A percentile compares a stretch with the other conserved stretches of the same genome.
phyloP scores from a whole-genome alignment of 2,888 invertebrate species.

The Conistra vaccinii region DNA sequence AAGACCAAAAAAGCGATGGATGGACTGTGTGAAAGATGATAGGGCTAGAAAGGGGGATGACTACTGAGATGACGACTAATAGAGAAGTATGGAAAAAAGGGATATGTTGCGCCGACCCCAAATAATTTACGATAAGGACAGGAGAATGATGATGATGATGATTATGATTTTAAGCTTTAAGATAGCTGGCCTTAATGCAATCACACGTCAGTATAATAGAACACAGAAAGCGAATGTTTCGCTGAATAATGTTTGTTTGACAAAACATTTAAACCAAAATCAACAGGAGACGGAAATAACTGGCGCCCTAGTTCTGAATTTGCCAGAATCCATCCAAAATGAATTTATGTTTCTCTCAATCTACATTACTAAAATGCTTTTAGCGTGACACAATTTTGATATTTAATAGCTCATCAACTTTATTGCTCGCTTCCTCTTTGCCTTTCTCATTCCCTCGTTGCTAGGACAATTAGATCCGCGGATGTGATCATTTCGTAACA shows the following conservation, averaged over 20 bases:
- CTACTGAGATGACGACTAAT: no score
- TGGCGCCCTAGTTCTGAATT: constrained; percentile 27
- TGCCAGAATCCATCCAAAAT: constrained; percentile 41
- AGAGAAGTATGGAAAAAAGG: no score
- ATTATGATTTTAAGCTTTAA: background rate
- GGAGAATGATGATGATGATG: no score
- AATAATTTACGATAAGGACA: no score
- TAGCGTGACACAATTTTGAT: constrained; percentile 54
- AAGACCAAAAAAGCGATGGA: no score
- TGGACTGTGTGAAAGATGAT: no score
- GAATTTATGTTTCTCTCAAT: constrained; percentile 52
- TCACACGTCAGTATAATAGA: background rate
- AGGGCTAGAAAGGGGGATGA: no score
- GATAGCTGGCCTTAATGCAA: background rate
- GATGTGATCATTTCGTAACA: constrained; percentile 83
- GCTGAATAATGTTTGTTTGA: constrained; percentile 22
- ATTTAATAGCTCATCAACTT: constrained; percentile 59
- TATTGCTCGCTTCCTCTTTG: constrained; percentile 65
- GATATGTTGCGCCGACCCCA: no score
- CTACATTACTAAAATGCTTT: constrained; percentile 41
- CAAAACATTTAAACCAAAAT: constrained; percentile 45
- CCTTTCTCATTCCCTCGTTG: constrained; percentile 63
- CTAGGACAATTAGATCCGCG: constrained; percentile 80
- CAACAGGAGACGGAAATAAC: constrained; percentile 50
- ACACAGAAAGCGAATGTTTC: background rate